Percentiles rank a stretch among this genome's conserved stretches.
Evolutionary conservation across 2,113 vertebrate species (phyloP).

Genomic region (Nestor notabilis): DNA sequence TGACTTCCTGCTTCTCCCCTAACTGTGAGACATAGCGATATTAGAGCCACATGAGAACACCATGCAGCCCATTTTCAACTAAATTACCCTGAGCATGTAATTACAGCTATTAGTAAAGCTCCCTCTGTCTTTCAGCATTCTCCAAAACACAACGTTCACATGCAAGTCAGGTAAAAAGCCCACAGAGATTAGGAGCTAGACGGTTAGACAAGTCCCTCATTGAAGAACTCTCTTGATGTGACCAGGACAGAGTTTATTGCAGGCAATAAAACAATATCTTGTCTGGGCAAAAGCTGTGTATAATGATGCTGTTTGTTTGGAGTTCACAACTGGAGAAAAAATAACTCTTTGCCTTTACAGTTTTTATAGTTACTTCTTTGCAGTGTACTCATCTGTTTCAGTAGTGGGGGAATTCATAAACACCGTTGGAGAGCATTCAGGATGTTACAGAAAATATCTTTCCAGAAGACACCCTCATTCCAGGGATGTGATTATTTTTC

Average conservation of each 20-base stretch:
- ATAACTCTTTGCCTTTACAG: not conserved
- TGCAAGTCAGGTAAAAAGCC: not conserved
- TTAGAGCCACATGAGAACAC: not conserved
- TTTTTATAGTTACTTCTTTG: not conserved
- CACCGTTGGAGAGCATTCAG: rapidly evolving
- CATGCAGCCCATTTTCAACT: not conserved
- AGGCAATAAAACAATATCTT: not conserved
- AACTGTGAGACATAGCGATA: not conserved
- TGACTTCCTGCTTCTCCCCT: not conserved
- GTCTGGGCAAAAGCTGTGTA: not conserved
- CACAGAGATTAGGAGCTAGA: not conserved
- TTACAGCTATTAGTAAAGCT: slow-evolving; percentile 28
- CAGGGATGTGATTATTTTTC: not conserved
- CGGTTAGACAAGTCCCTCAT: not conserved
- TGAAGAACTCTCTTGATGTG: not conserved
- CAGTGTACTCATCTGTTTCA: not conserved
- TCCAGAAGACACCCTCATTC: not conserved
- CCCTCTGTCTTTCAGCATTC: not conserved
- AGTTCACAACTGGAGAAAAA: not conserved
- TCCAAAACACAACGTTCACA: not conserved
- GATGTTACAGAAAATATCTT: not conserved
- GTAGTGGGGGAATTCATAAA: not conserved
- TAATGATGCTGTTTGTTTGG: not conserved
- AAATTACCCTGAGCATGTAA: slow-evolving; percentile 10
- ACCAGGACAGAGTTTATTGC: not conserved